Evolutionary conservation across 2,113 vertebrate species (phyloP).

Genomic region (Fukomys damarensis): DNA sequence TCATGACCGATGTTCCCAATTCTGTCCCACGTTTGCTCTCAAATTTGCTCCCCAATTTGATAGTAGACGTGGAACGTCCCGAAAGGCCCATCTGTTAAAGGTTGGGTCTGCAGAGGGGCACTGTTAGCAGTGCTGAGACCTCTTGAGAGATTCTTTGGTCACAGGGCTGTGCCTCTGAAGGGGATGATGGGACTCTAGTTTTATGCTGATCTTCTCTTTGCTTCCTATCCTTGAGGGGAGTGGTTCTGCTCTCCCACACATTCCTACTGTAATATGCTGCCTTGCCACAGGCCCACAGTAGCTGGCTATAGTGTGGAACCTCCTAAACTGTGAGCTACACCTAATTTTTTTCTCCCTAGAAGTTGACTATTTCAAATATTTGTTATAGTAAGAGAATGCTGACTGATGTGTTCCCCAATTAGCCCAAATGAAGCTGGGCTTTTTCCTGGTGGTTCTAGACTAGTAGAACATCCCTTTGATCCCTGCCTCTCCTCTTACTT

Average conservation of each 20-base stretch:
- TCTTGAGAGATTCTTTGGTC: neutral
- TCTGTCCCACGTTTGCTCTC: neutral
- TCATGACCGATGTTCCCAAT: neutral
- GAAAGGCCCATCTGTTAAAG: neutral
- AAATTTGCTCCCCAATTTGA: no score
- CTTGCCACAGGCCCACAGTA: neutral
- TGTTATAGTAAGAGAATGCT: neutral
- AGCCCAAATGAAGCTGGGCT: neutral
- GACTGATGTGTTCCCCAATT: neutral
- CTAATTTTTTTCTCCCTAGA: neutral
- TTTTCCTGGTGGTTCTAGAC: neutral
- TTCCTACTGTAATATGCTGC: neutral
- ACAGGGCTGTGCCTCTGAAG: no score
- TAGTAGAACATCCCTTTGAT: fast-evolving
- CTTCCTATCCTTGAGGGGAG: neutral
- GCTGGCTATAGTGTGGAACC: no score
- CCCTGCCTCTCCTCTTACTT: neutral
- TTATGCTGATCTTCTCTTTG: neutral
- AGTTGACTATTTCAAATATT: neutral
- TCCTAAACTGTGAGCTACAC: neutral
- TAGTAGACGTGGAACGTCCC: neutral
- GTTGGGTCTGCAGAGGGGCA: neutral
- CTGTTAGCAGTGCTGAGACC: neutral
- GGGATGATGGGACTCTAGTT: neutral
- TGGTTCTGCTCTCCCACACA: neutral